phyloP scores from a whole-genome alignment of 2,113 vertebrate species.

The Larimichthys crocea region DNA sequence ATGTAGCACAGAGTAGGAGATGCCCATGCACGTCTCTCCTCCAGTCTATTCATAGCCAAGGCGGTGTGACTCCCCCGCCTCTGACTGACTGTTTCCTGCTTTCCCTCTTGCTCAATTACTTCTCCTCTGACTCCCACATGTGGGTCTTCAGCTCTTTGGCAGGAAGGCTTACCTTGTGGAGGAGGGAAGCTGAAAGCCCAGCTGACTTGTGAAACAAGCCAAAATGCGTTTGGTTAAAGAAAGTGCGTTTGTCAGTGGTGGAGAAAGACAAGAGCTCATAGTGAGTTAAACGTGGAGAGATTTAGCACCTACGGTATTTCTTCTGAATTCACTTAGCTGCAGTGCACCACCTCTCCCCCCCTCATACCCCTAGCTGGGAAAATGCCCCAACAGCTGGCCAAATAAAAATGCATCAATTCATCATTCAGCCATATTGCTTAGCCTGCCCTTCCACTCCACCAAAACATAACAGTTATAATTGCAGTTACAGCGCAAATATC shows the following conservation, averaged over 20 bases:
- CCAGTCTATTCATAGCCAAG: conserved; percentile 73
- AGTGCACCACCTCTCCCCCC: conserved; percentile 11
- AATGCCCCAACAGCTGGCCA: conserved; percentile 51
- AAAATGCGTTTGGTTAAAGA: conserved; percentile 43
- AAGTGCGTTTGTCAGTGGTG: neutral
- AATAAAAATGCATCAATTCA: conserved; percentile 51
- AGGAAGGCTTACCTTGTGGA: conserved; percentile 67
- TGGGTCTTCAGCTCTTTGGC: conserved; percentile 68
- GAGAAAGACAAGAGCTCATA: neutral
- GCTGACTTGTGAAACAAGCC: conserved; percentile 26
- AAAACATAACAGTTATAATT: conserved; percentile 55
- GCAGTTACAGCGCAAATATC: conserved; percentile 46
- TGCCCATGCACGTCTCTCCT: conserved; percentile 65
- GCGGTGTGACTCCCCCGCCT: conserved; percentile 56
- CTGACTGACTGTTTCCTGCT: conserved; percentile 70
- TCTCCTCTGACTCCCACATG: conserved; percentile 78
- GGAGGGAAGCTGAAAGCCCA: conserved; percentile 49
- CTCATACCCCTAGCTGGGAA: conserved; percentile 12
- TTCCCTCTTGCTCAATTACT: conserved; percentile 73
- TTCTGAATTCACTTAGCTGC: conserved; percentile 44
- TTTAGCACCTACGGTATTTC: conserved; percentile 10
- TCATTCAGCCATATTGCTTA: conserved; percentile 36
- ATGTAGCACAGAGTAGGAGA: conserved; percentile 49
- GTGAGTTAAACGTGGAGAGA: conserved; percentile 11
- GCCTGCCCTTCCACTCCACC: conserved; percentile 6